phyloP scores from a whole-genome alignment of 2,797 vertebrate genomes.

The Crocidura indochinensis region DNA sequence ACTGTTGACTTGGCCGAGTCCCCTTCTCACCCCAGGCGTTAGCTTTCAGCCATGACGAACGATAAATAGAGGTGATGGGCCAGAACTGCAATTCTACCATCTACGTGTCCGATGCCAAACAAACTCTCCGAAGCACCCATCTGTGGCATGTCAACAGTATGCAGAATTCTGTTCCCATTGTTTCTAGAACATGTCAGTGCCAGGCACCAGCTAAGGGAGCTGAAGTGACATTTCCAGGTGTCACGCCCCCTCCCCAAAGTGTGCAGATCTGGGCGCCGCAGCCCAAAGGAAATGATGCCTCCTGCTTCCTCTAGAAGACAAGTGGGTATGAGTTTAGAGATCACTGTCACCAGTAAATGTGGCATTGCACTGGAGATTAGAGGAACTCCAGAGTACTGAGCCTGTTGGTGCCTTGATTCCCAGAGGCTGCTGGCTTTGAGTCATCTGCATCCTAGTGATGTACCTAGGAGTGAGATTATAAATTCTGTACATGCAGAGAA shows the following conservation, averaged over 20 bases:
- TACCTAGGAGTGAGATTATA: constrained; percentile 69
- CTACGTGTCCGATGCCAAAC: not conserved
- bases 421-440: not conserved
- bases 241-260: not conserved
- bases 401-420: constrained; percentile 19
- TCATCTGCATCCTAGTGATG: constrained; percentile 59
- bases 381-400: not conserved
- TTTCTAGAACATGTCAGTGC: not conserved
- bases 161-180: not conserved
- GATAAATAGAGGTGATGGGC: not conserved
- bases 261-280: not conserved
- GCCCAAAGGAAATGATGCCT: not conserved
- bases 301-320: not conserved
- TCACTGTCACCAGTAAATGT: not conserved
- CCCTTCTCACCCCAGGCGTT: not conserved
- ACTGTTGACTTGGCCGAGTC: not conserved
- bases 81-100: not conserved
- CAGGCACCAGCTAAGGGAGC: not conserved
- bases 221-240: not conserved
- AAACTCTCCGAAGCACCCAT: not conserved
- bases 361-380: not conserved
- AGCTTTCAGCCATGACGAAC: not conserved
- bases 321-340: not conserved
- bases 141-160: not conserved
- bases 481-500: not conserved